Evolutionary conservation across 2,113 vertebrate species (phyloP).

Genomic region (Chlorodrepanis virens): DNA sequence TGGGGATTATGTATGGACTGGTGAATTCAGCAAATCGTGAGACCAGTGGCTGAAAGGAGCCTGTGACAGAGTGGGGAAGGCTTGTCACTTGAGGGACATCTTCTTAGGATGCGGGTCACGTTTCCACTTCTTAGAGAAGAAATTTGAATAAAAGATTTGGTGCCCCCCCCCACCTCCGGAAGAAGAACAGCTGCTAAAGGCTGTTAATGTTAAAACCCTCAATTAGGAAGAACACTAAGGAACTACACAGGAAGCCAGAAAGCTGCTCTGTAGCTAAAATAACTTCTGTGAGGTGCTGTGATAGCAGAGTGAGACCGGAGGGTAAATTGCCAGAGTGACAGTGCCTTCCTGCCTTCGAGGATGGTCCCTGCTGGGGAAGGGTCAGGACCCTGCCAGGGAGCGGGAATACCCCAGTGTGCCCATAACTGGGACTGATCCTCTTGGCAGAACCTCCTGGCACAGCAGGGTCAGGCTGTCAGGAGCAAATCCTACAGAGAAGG

Average conservation of each 20-base stretch:
- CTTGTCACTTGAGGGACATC: neutral
- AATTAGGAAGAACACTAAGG: conserved; percentile 21
- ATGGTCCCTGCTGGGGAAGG: neutral
- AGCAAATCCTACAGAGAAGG: neutral
- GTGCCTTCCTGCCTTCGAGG: neutral
- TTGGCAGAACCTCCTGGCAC: neutral
- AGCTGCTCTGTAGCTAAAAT: conserved; percentile 50
- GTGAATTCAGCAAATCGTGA: neutral
- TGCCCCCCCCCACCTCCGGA: neutral
- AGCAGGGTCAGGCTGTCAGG: neutral
- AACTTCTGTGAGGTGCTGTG: neutral
- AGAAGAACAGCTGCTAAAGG: conserved; percentile 38
- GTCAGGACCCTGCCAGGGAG: neutral
- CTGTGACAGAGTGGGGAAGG: neutral
- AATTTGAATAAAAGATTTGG: conserved; percentile 4
- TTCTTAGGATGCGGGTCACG: neutral
- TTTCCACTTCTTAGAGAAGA: neutral
- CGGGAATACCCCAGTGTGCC: neutral
- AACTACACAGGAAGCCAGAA: conserved; percentile 30
- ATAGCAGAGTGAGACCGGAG: neutral
- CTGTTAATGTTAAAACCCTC: conserved; percentile 26
- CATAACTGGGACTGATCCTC: neutral
- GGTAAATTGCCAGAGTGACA: neutral
- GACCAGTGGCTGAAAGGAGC: neutral
- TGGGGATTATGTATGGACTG: neutral